These are phyloP conservation scores for Neoseiulus cucumeris DNA, from an alignment of 1,140 invertebrate species.

Conservation along the genomic window DNA sequence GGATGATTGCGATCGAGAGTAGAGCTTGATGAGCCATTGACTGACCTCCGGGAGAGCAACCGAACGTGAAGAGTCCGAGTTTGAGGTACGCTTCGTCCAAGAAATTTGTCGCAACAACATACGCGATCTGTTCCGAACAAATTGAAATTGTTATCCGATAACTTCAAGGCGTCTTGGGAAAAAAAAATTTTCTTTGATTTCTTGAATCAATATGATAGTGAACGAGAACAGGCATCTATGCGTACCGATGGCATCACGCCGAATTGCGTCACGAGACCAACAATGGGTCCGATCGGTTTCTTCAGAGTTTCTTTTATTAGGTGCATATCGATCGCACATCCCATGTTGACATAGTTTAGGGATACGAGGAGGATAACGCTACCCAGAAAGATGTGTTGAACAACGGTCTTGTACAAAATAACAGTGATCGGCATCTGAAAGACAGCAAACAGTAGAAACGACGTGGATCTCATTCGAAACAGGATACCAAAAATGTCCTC, in stretches of 20 bases:
- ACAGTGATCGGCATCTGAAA: background rate
- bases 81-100: conserved; percentile 44
- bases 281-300: conserved; percentile 55
- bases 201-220: too few relatives aligned
- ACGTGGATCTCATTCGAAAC: too few relatives aligned
- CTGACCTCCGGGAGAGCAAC: conserved; percentile 54
- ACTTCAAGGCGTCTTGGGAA: too few relatives aligned
- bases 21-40: background rate
- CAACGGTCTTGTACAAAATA: background rate
- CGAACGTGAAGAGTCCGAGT: conserved; percentile 74
- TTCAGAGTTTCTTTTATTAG: conserved; percentile 45
- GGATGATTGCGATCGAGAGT: too few relatives aligned
- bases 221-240: conserved; percentile 15
- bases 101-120: conserved; percentile 24
- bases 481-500: too few relatives aligned
- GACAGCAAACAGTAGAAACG: background rate
- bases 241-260: conserved; percentile 68
- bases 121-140: conserved; percentile 40
- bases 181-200: conserved; percentile 5
- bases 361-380: conserved; percentile 57
- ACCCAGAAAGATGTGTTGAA: conserved; percentile 40
- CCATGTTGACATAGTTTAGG: conserved; percentile 77
- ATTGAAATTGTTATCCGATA: background rate
- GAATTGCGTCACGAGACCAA: conserved; percentile 65
- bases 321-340: conserved; percentile 60